Evolutionary conservation across 2,888 invertebrate genomes (phyloP), one percentile per base, ranked within the genome.

Genomic region (Operophtera brumata): DNA sequence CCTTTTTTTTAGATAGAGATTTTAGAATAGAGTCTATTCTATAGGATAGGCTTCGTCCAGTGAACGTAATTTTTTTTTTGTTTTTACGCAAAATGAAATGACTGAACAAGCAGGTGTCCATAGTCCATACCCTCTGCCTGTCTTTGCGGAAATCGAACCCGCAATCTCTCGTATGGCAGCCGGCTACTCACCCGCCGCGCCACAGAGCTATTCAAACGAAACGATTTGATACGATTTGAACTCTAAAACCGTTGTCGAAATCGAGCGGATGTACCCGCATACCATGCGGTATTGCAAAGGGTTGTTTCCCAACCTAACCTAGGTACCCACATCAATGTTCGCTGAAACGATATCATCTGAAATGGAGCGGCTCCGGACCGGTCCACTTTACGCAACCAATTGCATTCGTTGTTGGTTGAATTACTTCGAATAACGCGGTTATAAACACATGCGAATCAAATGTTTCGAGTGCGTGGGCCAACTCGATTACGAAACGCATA

Each of bases 341-440:
- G 70, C 70, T 70, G 62, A 66, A 70, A 65, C 67, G 62, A 64
- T 66, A 67, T 62, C 69, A 69, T 65, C 77, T 80, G 81, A 85
- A 87, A 85, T 84, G 78, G 87, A 86, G 83, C 86, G 86, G 78
- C 70, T 81, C 80, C 69, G 64, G 76, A 80, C 86, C 79, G 79
- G 84, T 84, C 71, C 65, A 73, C 68, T 84, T 86, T 88, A 81
- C 85, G 86, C 86, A 89, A 89, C 77, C 66, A 63, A 67, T 71
- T 80, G 86, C 86, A 87, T 85, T 80, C 77, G 73, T 51, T 73
- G 78, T 80, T 74, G 76, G 77, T 75, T 80, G 80, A 75, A 84
- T 85, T 83, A 73, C 70, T 70, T 70, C 82, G 74, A 81, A 80
- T 84, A 84, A 84, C 77, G 77, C 79, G 78, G 77, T 81, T 83